phyloP scores from a whole-genome alignment of 2,113 vertebrate genomes.

The Callaeas wilsoni region DNA sequence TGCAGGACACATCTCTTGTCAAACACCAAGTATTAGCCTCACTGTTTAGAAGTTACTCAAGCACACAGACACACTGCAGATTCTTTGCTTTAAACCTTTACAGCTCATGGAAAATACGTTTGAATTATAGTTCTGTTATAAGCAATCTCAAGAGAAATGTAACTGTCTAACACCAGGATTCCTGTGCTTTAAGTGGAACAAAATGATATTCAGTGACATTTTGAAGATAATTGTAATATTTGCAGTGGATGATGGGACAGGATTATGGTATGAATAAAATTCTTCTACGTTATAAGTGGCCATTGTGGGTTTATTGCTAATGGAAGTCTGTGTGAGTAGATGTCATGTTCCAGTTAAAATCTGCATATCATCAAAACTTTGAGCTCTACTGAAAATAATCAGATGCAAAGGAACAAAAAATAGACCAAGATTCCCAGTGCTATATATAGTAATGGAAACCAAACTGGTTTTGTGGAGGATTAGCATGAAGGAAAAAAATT shows the following conservation, averaged over 20 bases:
- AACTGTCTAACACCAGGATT: not conserved
- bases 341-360: slow-evolving; percentile 13
- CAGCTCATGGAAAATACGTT: not conserved
- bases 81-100: slow-evolving; percentile 37
- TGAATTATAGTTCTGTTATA: slow-evolving; percentile 18
- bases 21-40: not conserved
- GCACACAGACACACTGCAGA: not conserved
- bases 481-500: not conserved
- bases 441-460: slow-evolving; percentile 23
- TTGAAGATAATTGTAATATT: slow-evolving; percentile 33
- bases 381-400: slow-evolving; percentile 32
- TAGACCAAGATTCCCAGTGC: not conserved
- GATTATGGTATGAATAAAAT: slow-evolving; percentile 50
- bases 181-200: slow-evolving; percentile 19
- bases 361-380: slow-evolving; percentile 4
- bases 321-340: not conserved
- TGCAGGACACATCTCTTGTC: not conserved
- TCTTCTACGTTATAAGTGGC: slow-evolving; percentile 2
- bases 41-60: not conserved
- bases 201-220: not conserved
- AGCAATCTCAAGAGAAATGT: slow-evolving; percentile 9
- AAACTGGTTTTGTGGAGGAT: slow-evolving; percentile 29
- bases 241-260: slow-evolving; percentile 28
- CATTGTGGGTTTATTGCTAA: slow-evolving; percentile 7
- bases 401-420: slow-evolving; percentile 41